Percentiles rank a stretch among this genome's conserved stretches.
phyloP scores from a whole-genome alignment of 2,888 invertebrate species.

The Epirrita christyi region DNA sequence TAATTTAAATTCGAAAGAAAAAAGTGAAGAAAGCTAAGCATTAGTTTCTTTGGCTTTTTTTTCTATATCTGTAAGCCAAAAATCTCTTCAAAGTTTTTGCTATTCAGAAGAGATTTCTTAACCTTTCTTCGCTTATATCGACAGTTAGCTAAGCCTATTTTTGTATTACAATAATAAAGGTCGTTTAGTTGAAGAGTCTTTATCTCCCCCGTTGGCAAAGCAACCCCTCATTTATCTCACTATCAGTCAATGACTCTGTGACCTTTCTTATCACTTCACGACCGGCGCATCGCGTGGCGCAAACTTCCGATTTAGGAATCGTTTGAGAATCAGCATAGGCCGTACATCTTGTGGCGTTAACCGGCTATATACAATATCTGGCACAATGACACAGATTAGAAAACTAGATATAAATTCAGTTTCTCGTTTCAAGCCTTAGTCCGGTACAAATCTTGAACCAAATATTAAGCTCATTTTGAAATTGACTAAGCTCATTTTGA shows the following conservation, averaged over 20 bases:
- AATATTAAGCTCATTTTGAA: no score
- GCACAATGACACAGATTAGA: not conserved
- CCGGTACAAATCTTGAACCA: no score
- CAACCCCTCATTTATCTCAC: slow-evolving; percentile 6
- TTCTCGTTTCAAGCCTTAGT: no score
- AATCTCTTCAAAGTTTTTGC: no score
- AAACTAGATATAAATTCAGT: not conserved
- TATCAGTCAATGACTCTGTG: slow-evolving; percentile 25
- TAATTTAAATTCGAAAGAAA: no score
- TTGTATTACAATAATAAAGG: not conserved
- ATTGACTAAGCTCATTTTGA: no score
- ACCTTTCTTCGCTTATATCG: no score
- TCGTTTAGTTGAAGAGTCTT: slow-evolving; percentile 6
- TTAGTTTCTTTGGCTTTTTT: no score
- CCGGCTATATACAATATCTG: not conserved
- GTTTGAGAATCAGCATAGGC: slow-evolving; percentile 15
- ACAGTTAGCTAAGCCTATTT: not conserved
- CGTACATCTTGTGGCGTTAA: slow-evolving; percentile 5
- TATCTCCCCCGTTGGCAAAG: slow-evolving; percentile 12
- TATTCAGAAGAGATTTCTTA: no score
- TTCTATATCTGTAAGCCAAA: no score
- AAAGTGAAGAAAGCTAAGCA: no score
- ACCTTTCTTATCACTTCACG: slow-evolving; percentile 21
- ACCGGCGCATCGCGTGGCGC: slow-evolving; percentile 15
- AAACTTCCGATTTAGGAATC: slow-evolving; percentile 10